Base-by-base conservation (phyloP, 2,113 vertebrate species). In the Cisticola juncidis region DNA sequence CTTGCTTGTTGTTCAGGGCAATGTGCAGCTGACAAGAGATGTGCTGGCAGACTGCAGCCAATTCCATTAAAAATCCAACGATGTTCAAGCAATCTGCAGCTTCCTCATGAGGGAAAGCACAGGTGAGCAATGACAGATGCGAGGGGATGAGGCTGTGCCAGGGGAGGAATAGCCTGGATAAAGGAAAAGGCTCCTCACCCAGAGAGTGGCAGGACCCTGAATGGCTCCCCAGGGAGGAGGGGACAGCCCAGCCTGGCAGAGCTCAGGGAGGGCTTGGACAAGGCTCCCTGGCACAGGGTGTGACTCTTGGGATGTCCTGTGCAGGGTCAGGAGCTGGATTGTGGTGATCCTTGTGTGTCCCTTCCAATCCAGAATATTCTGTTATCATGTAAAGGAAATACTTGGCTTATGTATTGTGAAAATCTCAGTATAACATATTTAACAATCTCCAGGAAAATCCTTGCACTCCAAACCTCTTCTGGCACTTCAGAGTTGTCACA, bases 261-360 rank as follows among this genome's bases (percentile, higher is more conserved):
- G 38, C 33, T 78, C 38, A 18, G 10, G 33, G 16, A 33, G 31
- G 3, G 21, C 9, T 51, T 86, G 72, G 9, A 18, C 25, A 68
- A 5, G 1, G 1, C 44, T 31, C 35, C 57, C 0, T 0, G 26
- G 14, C 26, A 33, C 44, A 14, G 1, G 14, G 3, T 44, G 38
- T 24, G 14, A 11, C 47, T 44, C 62, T 53, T 44, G 33, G n/a
- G 26, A 19, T 69, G 72, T 53, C 26, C 38, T 33, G 14, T 33
- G 33, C 14, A 44, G 45, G 45, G 54, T 26, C 33, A 78, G 54
- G 45, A 38, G 23, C 5, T 19, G 23, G 45, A 38, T 17, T 45
- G 60, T 23, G 38, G 23, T 45, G 33, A 45, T 69, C 8, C 22
- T 51, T 45, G 22, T 68, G 22, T 3, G 9, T 33, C 14, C 8